Conservation (phyloP, 2,113 vertebrate genomes). For the Menidia beryllina region DNA sequence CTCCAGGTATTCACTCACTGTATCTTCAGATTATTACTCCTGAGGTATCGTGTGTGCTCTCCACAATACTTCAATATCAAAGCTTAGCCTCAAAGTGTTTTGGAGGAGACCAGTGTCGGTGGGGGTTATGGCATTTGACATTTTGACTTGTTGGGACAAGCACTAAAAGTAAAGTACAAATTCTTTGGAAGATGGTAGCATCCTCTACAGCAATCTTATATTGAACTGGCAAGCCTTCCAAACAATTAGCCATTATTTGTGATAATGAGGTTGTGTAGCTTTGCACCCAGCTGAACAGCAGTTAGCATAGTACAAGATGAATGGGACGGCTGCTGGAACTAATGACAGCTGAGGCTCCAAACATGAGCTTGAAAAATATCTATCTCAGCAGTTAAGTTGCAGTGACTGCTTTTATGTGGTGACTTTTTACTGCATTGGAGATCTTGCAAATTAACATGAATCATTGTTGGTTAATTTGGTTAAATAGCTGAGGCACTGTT, state of each 20-base stretch:
- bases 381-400: constrained; percentile 25
- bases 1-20: constrained; percentile 46
- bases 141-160: constrained; percentile 45
- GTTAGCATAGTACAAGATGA: constrained; percentile 40
- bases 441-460: constrained; percentile 47
- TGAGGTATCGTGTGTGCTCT: constrained; percentile 55
- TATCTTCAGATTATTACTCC: constrained; percentile 74
- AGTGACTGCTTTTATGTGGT: constrained; percentile 48
- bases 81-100: constrained; percentile 66
- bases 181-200: constrained; percentile 3
- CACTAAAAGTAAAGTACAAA: constrained; percentile 34
- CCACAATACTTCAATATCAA: constrained; percentile 61
- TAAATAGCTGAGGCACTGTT: constrained; percentile 47
- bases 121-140: constrained; percentile 52
- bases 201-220: constrained; percentile 43
- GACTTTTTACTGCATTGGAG: constrained; percentile 36
- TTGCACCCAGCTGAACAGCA: constrained; percentile 29
- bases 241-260: constrained; percentile 54
- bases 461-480: constrained; percentile 52
- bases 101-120: constrained; percentile 55
- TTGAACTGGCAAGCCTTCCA: constrained; percentile 23
- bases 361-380: constrained; percentile 54
- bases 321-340: constrained; percentile 66
- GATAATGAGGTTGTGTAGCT: constrained; percentile 57
- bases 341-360: constrained; percentile 58